phyloP scores from a whole-genome alignment of 2,888 invertebrate species.

The Apoda limacodes region DNA sequence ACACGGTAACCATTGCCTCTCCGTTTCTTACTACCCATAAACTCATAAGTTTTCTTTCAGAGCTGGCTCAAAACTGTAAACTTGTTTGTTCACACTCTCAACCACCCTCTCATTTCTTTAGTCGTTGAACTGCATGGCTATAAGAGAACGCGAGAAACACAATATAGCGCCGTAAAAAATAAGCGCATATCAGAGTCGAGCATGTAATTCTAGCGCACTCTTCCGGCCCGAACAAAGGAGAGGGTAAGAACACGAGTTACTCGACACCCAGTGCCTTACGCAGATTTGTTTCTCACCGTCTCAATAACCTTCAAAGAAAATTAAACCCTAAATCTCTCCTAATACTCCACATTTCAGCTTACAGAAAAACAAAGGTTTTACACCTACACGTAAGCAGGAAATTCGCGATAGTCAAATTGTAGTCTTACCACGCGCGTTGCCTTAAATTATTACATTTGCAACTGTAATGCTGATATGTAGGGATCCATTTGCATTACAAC shows the following conservation, averaged over 20 bases:
- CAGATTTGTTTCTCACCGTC: conserved; percentile 66
- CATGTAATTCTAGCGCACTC: conserved; percentile 71
- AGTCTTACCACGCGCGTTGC: conserved; percentile 63
- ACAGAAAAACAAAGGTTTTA: conserved; percentile 36
- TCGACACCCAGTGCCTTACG: conserved; percentile 68
- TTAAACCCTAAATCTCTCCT: conserved; percentile 32
- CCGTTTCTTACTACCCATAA: too few relatives aligned
- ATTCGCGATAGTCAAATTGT: conserved; percentile 71
- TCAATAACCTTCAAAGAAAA: conserved; percentile 33
- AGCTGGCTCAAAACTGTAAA: too few relatives aligned
- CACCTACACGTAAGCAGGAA: conserved; percentile 48
- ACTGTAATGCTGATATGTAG: conserved; percentile 58
- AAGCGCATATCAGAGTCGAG: conserved; percentile 69
- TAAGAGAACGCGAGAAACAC: conserved; percentile 55
- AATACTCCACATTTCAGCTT: conserved; percentile 40
- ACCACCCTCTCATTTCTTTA: conserved; percentile 58
- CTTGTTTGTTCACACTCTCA: conserved; percentile 51
- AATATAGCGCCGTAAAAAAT: conserved; percentile 68
- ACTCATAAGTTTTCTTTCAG: too few relatives aligned
- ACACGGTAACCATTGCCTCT: too few relatives aligned
- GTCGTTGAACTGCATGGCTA: conserved; percentile 66
- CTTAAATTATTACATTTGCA: conserved; percentile 62
- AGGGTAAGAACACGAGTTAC: conserved; percentile 71
- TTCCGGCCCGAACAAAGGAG: conserved; percentile 69
- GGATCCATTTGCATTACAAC: conserved; percentile 52